Evolutionary conservation across 2,888 invertebrate genomes (phyloP).

Genomic region (Morinoia aosen): DNA sequence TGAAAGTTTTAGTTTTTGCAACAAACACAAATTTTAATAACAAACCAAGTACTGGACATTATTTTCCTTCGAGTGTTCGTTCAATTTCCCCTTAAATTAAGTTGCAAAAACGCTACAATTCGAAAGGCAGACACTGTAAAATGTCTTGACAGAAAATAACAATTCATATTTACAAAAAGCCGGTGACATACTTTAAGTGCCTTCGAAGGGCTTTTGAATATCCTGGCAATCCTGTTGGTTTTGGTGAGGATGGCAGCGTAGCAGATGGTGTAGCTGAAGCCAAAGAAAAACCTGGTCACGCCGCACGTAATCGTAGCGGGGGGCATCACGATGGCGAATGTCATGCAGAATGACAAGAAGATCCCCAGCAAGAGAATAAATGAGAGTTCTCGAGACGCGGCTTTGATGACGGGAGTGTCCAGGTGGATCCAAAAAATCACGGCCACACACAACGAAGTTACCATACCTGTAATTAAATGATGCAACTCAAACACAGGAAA

Average conservation of each 20-base stretch:
- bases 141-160: not conserved
- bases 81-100: not conserved
- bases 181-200: slow-evolving; percentile 58
- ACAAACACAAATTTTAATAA: not conserved
- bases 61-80: not conserved
- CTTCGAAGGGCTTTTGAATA: slow-evolving; percentile 72
- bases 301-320: slow-evolving; percentile 74
- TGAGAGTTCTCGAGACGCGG: slow-evolving; percentile 75
- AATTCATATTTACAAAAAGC: not conserved
- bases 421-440: slow-evolving; percentile 74
- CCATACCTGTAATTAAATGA: slow-evolving; percentile 71
- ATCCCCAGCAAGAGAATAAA: slow-evolving; percentile 74
- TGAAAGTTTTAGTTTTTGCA: not conserved
- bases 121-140: no score
- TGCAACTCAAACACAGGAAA: not conserved
- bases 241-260: slow-evolving; percentile 76
- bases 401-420: slow-evolving; percentile 76
- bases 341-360: slow-evolving; percentile 74
- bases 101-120: no score
- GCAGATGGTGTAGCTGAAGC: slow-evolving; percentile 75
- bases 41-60: not conserved
- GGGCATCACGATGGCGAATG: slow-evolving; percentile 74
- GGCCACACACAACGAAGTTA: slow-evolving; percentile 73
- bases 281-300: slow-evolving; percentile 74
- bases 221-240: slow-evolving; percentile 75